Evolutionary conservation across 2,888 invertebrate species (phyloP), one percentile per base, ranked within the genome.

Genomic region (Cheilosia soror): DNA sequence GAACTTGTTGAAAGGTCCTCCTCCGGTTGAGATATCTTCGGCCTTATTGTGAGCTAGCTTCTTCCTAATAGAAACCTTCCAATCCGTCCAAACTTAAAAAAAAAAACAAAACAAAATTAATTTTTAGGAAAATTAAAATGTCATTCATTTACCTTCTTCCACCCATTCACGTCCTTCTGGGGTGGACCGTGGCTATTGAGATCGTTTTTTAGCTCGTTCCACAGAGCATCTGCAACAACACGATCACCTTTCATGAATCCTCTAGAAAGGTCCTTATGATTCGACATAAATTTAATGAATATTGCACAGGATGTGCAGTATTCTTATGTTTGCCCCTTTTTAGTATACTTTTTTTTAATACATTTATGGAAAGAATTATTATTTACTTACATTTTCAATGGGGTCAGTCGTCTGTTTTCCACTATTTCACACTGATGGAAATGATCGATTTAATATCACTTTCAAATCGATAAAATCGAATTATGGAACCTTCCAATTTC

Each of bases 141-240:
- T 20, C 4, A 27, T 20, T 58, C n/a, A 58, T 58, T 53, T 58
- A 58, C 55, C 15, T n/a, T n/a, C n/a, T n/a, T n/a, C n/a, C n/a
- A n/a, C n/a, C n/a, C n/a, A n/a, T n/a, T n/a, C n/a, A n/a, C 25
- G 51, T 55, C 55, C 55, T 55, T 51, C 51, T 51, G 51, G 27
- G 51, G 51, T 51, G 51, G 51, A 27, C 29, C 51, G 27, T 55
- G 31, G 51, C 51, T 51, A 49, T 51, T 51, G 7, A 51, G 27
- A 51, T 51, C 51, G 11, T 51, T 51, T 51, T n/a, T 51, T 51
- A 51, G 51, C 27, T 51, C 51, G 27, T 51, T 51, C 27, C 51
- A 51, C 31, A 55, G 27, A 55, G 53, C 53, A 57, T 49, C 20
- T 20, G 25, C 5, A 7, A 27, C 51, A 51, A 51, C 51, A 11